Evolutionary conservation across 2,797 vertebrate species (phyloP).

Genomic region (Botia almorhae): DNA sequence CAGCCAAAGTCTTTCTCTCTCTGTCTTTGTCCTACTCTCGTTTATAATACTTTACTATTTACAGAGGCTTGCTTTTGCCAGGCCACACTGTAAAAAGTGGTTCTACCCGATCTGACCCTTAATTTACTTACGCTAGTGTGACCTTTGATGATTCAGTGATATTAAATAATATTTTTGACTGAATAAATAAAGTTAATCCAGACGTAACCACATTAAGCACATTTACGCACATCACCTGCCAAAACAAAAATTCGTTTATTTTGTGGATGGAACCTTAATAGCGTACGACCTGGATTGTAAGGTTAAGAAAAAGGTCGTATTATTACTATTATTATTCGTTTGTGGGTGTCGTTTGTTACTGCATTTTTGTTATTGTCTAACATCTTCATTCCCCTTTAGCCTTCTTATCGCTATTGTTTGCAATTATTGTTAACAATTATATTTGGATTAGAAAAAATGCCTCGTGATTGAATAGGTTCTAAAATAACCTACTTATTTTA

Average conservation of each 20-base stretch:
- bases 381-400: not conserved
- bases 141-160: not conserved
- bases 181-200: not conserved
- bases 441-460: not conserved
- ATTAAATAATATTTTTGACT: not conserved
- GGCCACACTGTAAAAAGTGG: not conserved
- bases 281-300: not conserved
- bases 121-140: not conserved
- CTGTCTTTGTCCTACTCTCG: not conserved
- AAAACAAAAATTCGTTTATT: not conserved
- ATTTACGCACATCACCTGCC: not conserved
- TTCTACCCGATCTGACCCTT: not conserved
- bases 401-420: not conserved
- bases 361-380: not conserved
- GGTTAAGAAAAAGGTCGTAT: not conserved
- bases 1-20: not conserved
- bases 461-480: not conserved
- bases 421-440: not conserved
- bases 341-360: not conserved
- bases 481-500: slow-evolving; percentile 2
- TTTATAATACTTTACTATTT: not conserved
- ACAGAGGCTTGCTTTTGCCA: not conserved
- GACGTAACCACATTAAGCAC: not conserved
- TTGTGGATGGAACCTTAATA: not conserved
- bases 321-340: slow-evolving; percentile 8